These are phyloP conservation scores for Crypturellus undulatus DNA, from an alignment of 2,113 vertebrate species.

Conservation along the genomic window DNA sequence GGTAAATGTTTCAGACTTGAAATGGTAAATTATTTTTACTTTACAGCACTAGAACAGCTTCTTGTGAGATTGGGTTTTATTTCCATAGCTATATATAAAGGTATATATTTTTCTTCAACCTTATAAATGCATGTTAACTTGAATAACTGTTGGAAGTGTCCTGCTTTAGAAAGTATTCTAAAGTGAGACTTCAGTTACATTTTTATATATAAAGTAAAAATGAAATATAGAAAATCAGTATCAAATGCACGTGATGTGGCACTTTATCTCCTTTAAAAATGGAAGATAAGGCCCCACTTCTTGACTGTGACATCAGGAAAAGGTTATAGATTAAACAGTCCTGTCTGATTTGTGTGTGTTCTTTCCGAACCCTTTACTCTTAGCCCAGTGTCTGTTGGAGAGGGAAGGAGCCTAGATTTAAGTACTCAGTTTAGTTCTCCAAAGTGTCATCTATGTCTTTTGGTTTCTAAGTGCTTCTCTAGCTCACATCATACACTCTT, in stretches of 20 bases:
- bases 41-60: slow-evolving; percentile 53
- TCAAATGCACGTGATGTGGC: not conserved
- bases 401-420: not conserved
- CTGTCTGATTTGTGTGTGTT: slow-evolving; percentile 10
- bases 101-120: slow-evolving; percentile 25
- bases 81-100: slow-evolving; percentile 44
- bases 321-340: not conserved
- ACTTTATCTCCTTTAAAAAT: not conserved
- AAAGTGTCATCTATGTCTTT: not conserved
- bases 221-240: slow-evolving; percentile 19
- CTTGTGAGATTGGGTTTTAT: slow-evolving; percentile 50
- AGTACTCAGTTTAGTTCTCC: not conserved
- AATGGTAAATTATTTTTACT: slow-evolving; percentile 67
- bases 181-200: slow-evolving; percentile 15
- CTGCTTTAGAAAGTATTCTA: slow-evolving; percentile 35
- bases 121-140: not conserved
- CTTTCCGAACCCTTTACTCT: slow-evolving; percentile 42
- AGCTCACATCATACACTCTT: slow-evolving; percentile 2
- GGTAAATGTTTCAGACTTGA: slow-evolving; percentile 57
- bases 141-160: slow-evolving; percentile 13
- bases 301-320: not conserved
- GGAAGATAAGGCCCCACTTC: not conserved
- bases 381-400: not conserved
- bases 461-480: slow-evolving; percentile 23
- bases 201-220: not conserved